These are phyloP conservation scores for Actenoides hombroni DNA, from an alignment of 2,113 vertebrate genomes.

Conservation along the genomic window DNA sequence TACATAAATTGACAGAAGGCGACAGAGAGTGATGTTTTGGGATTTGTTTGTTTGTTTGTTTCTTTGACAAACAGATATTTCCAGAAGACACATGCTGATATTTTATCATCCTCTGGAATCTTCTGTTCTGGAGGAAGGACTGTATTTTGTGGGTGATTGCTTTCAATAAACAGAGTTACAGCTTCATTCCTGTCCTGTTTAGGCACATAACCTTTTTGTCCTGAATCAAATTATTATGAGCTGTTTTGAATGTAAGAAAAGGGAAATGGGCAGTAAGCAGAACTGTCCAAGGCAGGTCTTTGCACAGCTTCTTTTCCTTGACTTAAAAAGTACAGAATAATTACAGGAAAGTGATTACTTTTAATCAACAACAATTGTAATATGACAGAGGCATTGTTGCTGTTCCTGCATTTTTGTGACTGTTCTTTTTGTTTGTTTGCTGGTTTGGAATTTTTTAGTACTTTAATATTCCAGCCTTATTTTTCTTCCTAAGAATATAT, in stretches of 20 bases:
- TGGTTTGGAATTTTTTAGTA: neutral
- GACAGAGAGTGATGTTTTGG: neutral
- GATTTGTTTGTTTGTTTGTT: neutral
- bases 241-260: constrained; percentile 2
- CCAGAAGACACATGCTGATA: constrained; percentile 8
- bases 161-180: neutral
- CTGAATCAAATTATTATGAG: neutral
- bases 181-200: neutral
- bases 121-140: neutral
- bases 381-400: neutral
- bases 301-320: neutral
- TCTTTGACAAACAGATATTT: neutral
- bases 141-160: constrained; percentile 19
- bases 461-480: neutral
- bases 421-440: neutral
- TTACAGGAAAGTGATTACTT: neutral
- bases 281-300: neutral
- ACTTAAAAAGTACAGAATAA: neutral
- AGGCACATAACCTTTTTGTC: neutral
- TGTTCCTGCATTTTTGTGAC: neutral
- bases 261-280: neutral
- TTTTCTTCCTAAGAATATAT: neutral
- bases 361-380: neutral
- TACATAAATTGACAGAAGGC: neutral
- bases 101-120: neutral